phyloP scores from a whole-genome alignment of 2,113 vertebrate genomes.

The Paradoxurus hermaphroditus region DNA sequence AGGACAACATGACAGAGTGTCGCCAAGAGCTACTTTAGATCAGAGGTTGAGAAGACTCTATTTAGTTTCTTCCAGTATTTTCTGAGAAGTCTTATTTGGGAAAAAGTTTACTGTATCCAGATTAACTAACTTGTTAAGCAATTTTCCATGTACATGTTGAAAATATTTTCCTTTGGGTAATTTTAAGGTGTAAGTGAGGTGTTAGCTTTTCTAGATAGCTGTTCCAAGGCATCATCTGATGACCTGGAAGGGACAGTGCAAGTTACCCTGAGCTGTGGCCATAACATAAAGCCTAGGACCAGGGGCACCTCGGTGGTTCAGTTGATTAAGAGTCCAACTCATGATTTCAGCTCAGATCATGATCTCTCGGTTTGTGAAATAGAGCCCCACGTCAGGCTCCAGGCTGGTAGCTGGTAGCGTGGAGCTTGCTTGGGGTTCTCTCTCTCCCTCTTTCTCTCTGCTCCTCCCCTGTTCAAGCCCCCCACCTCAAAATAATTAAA shows the following conservation, averaged over 20 bases:
- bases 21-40: not conserved
- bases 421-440: no score
- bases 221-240: not conserved
- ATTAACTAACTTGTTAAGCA: not conserved
- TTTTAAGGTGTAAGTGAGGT: not conserved
- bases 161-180: not conserved
- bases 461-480: no score
- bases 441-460: no score
- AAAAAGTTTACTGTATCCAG: not conserved
- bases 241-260: not conserved
- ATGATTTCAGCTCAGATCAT: no score
- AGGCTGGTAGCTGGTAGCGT: no score
- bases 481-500: no score
- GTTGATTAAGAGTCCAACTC: no score
- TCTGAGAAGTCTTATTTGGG: not conserved
- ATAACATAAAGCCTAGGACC: not conserved
- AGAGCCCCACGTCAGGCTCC: no score
- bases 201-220: not conserved
- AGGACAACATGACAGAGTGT: not conserved
- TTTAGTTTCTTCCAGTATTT: not conserved
- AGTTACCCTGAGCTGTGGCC: not conserved
- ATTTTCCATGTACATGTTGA: not conserved
- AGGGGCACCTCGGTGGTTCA: no score
- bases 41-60: not conserved
- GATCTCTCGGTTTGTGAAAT: no score